These are phyloP conservation scores for Centropyge bicolor DNA, from an alignment of 2,797 vertebrate genomes.

Conservation along the genomic window DNA sequence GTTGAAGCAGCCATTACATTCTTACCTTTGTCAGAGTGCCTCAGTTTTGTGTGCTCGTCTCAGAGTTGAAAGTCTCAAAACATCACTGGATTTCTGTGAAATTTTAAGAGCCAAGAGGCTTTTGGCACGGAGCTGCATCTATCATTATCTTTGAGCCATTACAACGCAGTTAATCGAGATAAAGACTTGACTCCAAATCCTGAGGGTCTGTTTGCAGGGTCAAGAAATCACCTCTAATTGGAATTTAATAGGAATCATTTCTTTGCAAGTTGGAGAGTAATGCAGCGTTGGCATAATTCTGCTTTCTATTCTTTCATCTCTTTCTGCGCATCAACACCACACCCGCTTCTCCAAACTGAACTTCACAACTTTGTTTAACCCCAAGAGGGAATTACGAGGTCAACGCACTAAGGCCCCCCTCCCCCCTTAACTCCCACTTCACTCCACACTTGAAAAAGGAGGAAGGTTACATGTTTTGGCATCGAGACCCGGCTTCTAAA, in stretches of 20 bases:
- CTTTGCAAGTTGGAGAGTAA: slow-evolving; percentile 28
- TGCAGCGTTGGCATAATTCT: not conserved
- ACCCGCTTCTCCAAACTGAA: slow-evolving; percentile 44
- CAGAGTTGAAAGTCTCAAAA: not conserved
- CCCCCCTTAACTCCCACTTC: slow-evolving; percentile 47
- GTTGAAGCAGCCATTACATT: slow-evolving; percentile 14
- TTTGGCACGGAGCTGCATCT: slow-evolving; percentile 11
- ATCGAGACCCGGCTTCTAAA: slow-evolving; percentile 66
- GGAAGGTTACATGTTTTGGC: slow-evolving; percentile 75
- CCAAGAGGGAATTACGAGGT: slow-evolving; percentile 59
- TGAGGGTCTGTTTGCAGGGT: slow-evolving; percentile 51
- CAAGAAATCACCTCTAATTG: slow-evolving; percentile 65
- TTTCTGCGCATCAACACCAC: slow-evolving; percentile 8
- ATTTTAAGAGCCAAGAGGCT: slow-evolving; percentile 1
- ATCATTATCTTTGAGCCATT: slow-evolving; percentile 67
- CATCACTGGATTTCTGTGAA: not conserved
- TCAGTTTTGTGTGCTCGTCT: not conserved
- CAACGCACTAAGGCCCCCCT: slow-evolving; percentile 23
- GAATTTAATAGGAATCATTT: slow-evolving; percentile 63
- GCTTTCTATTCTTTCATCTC: not conserved
- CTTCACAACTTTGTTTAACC: slow-evolving; percentile 66
- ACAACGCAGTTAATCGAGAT: slow-evolving; percentile 60
- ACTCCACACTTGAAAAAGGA: slow-evolving; percentile 57
- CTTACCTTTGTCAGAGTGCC: slow-evolving; percentile 16
- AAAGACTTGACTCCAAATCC: slow-evolving; percentile 54